phyloP scores from a whole-genome alignment of 1,140 invertebrate genomes.

The Heliconius melpomene region DNA sequence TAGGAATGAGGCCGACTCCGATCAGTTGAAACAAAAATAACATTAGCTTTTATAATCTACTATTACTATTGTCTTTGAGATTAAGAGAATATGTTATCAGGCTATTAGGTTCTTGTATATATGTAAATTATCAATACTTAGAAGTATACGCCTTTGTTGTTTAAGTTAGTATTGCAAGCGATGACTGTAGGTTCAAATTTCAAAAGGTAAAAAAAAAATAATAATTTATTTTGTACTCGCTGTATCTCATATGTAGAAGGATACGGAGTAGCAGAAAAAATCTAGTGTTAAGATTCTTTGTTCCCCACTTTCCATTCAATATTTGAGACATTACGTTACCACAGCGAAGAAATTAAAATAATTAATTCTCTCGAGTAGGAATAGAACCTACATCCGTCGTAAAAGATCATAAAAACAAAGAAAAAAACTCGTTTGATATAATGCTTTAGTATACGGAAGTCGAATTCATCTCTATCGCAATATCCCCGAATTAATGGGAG shows the following conservation, averaged over 20 bases:
- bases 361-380: too few species aligned
- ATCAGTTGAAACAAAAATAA: conserved; percentile 29
- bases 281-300: too few species aligned
- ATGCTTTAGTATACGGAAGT: neutral
- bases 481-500: conserved; percentile 3
- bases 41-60: conserved; percentile 20
- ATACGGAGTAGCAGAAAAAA: too few species aligned
- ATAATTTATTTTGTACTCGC: too few species aligned
- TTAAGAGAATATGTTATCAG: conserved; percentile 6
- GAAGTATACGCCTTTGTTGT: neutral
- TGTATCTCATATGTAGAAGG: too few species aligned
- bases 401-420: neutral
- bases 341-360: too few species aligned
- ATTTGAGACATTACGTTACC: too few species aligned
- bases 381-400: too few species aligned
- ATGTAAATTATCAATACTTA: neutral
- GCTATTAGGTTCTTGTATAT: neutral
- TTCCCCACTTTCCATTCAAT: too few species aligned
- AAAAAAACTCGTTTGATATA: neutral
- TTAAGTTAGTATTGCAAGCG: too few species aligned
- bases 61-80: conserved; percentile 25
- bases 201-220: too few species aligned
- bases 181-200: neutral
- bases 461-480: conserved; percentile 6
- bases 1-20: conserved; percentile 23